These are phyloP conservation scores for Cloeon dipterum DNA, from an alignment of 2,888 invertebrate species.

Conservation along the genomic window DNA sequence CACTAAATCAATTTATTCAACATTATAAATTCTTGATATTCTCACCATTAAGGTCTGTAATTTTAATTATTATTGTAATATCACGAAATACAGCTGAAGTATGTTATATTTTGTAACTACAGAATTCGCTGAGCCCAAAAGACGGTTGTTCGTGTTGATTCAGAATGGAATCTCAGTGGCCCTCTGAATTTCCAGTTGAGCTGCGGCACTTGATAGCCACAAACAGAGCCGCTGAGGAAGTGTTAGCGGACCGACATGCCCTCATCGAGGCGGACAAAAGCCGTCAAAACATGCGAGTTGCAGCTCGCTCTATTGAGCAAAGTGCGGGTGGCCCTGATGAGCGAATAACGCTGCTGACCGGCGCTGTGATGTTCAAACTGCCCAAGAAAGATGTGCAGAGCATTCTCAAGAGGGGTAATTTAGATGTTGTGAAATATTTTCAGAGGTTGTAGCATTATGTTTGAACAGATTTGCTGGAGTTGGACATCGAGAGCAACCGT, in stretches of 20 bases:
- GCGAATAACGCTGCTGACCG: background rate
- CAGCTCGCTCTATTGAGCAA: background rate
- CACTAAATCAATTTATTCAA: no score
- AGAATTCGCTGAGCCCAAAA: no score
- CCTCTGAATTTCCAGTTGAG: background rate
- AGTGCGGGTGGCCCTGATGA: background rate
- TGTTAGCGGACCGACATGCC: background rate
- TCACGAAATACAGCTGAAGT: no score
- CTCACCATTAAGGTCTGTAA: no score
- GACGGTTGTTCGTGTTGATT: no score
- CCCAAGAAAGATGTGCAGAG: background rate
- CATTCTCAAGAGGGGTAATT: background rate
- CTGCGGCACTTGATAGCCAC: background rate
- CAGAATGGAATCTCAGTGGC: no score
- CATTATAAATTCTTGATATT: no score
- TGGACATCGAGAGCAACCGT: conserved; percentile 1
- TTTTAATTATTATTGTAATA: no score
- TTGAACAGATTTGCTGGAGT: background rate
- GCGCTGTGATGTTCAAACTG: background rate
- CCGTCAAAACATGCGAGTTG: background rate
- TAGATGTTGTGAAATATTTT: no score
- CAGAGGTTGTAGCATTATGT: no score
- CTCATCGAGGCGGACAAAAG: background rate
- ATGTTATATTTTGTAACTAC: no score
- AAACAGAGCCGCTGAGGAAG: background rate